These are phyloP conservation scores for Entomobrya multifasciata DNA, from an alignment of 2,888 invertebrate genomes.

Conservation along the genomic window DNA sequence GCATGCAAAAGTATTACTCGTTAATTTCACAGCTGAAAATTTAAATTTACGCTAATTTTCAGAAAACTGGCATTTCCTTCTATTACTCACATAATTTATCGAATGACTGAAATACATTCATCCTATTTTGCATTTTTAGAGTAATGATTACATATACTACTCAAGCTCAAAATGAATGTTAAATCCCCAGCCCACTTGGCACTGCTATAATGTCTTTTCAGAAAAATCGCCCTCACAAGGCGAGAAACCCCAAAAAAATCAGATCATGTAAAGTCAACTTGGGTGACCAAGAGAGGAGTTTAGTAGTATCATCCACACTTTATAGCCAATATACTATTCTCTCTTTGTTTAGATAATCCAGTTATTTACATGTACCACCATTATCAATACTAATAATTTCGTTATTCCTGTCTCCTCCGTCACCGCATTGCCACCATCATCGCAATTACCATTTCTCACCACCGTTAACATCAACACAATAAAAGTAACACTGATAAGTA, in stretches of 20 bases:
- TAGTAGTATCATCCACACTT: background rate
- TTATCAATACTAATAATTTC: constrained; percentile 20
- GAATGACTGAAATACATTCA: background rate
- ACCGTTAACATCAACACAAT: constrained; percentile 9
- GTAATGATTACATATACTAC: constrained; percentile 12
- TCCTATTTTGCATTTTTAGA: background rate
- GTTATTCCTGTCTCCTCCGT: constrained; percentile 9
- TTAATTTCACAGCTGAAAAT: constrained; percentile 42
- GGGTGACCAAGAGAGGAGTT: constrained; percentile 19
- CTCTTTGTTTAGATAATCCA: background rate
- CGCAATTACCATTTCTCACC: constrained; percentile 7
- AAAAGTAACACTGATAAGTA: constrained; percentile 5
- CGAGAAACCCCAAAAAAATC: constrained; percentile 1
- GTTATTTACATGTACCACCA: constrained; percentile 1
- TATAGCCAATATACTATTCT: background rate
- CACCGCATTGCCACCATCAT: constrained; percentile 1
- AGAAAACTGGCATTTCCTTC: constrained; percentile 19
- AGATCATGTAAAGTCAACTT: background rate
- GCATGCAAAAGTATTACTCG: background rate
- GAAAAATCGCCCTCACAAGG: constrained; percentile 33
- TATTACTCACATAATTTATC: constrained; percentile 37
- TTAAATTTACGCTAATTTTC: constrained; percentile 41
- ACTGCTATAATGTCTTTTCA: background rate
- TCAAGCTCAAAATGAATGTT: background rate
- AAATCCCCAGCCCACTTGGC: background rate